A percentile compares a stretch with the other conserved stretches of the same genome.
Conservation (phyloP, 2,888 invertebrate species). For the Parnassius orleans region DNA sequence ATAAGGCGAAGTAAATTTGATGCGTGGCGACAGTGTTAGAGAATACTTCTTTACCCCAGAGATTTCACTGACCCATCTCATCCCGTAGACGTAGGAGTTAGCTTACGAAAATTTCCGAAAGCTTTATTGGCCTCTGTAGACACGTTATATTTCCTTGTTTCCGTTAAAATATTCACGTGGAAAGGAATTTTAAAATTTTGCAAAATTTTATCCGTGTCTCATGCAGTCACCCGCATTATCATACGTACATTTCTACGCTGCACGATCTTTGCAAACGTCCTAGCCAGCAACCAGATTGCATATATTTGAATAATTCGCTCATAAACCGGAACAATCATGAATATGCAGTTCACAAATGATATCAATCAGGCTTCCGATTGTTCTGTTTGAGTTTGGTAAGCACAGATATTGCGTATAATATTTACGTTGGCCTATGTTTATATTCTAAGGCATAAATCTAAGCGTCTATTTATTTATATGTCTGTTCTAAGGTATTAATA, state of each 20-base stretch:
- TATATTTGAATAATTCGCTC: slow-evolving; percentile 41
- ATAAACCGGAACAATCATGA: slow-evolving; percentile 19
- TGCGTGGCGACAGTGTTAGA: too few species aligned
- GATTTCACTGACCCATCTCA: too few species aligned
- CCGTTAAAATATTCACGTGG: not conserved
- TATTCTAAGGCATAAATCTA: too few species aligned
- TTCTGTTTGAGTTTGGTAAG: slow-evolving; percentile 1
- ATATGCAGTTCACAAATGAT: slow-evolving; percentile 17
- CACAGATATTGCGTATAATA: not conserved
- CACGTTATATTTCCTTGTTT: too few species aligned
- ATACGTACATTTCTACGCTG: slow-evolving; percentile 60
- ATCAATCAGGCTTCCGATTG: slow-evolving; percentile 14
- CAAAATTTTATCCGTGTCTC: slow-evolving; percentile 12
- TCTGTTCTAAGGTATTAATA: too few species aligned
- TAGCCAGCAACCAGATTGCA: slow-evolving; percentile 32
- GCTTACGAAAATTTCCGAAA: too few species aligned
- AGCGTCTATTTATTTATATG: too few species aligned
- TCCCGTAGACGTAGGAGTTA: too few species aligned
- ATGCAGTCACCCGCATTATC: slow-evolving; percentile 54
- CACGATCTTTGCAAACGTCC: slow-evolving; percentile 33
- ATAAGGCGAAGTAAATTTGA: too few species aligned
- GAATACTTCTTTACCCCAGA: too few species aligned
- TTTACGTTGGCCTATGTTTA: not conserved
- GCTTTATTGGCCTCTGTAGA: too few species aligned
- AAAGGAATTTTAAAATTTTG: not conserved